These are phyloP conservation scores for Drosophila infuscata DNA, from an alignment of 2,888 invertebrate genomes.

Conservation along the genomic window DNA sequence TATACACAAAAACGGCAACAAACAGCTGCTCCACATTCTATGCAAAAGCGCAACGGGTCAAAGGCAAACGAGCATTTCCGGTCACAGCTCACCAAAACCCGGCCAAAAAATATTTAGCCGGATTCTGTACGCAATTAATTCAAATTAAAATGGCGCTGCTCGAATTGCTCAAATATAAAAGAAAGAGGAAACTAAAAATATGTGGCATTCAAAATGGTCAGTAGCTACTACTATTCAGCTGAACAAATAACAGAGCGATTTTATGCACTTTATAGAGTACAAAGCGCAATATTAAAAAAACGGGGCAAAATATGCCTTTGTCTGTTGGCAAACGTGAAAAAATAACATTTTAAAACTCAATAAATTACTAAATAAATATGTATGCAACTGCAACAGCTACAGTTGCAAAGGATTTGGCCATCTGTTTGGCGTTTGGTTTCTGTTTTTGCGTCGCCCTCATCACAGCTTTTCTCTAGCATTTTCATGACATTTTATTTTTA, in stretches of 20 bases:
- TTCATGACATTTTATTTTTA: slow-evolving; percentile 18
- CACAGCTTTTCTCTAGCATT: slow-evolving; percentile 1
- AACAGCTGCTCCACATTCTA: slow-evolving; percentile 34
- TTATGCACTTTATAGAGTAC: not conserved
- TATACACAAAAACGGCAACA: slow-evolving; percentile 41
- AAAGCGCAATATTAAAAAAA: slow-evolving; percentile 23
- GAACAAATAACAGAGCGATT: not conserved
- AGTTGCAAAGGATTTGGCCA: slow-evolving; percentile 18
- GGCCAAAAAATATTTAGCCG: slow-evolving; percentile 26
- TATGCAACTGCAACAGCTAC: slow-evolving; percentile 11
- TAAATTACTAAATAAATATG: slow-evolving; percentile 65
- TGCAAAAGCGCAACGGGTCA: slow-evolving; percentile 34
- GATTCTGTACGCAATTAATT: slow-evolving; percentile 54
- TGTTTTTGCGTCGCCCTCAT: too few relatives aligned
- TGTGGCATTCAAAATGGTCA: not conserved
- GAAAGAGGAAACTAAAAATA: not conserved
- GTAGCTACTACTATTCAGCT: not conserved
- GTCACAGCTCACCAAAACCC: slow-evolving; percentile 42
- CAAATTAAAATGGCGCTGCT: slow-evolving; percentile 57
- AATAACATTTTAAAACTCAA: slow-evolving; percentile 64
- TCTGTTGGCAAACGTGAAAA: slow-evolving; percentile 35
- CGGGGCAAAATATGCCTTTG: slow-evolving; percentile 13
- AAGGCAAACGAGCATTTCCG: slow-evolving; percentile 56
- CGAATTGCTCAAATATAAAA: slow-evolving; percentile 25
- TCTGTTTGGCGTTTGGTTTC: slow-evolving; percentile 21